A percentile compares a stretch with the other conserved stretches of the same genome.
These are phyloP conservation scores for Lamellibrachia columna DNA, from an alignment of 2,888 invertebrate species.

Conservation along the genomic window DNA sequence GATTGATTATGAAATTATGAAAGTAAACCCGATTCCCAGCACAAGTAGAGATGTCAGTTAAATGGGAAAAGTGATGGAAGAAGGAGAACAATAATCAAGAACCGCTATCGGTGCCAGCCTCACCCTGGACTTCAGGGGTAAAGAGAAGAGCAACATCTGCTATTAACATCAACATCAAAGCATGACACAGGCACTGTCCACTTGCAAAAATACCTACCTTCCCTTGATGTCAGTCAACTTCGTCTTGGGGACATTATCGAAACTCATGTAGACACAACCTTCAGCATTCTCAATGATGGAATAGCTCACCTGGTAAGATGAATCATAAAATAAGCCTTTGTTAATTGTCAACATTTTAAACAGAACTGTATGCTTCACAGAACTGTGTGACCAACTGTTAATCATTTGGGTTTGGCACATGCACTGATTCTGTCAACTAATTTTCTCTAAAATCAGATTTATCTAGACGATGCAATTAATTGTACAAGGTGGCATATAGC, in stretches of 20 bases:
- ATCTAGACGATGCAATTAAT: not conserved
- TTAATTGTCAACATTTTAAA: not conserved
- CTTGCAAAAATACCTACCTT: constrained; percentile 56
- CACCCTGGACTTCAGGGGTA: too few species aligned
- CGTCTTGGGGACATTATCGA: constrained; percentile 79
- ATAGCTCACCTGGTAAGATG: constrained; percentile 73
- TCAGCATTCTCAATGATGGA: constrained; percentile 79
- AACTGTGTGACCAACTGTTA: not conserved
- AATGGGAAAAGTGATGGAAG: too few species aligned
- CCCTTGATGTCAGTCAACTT: constrained; percentile 75
- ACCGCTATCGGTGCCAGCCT: too few species aligned
- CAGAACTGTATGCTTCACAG: not conserved
- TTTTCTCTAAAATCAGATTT: not conserved
- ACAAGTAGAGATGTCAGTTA: too few species aligned
- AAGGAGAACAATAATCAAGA: too few species aligned
- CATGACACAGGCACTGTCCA: too few species aligned
- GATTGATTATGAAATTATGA: too few species aligned
- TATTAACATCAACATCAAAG: too few species aligned
- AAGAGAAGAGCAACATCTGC: too few species aligned
- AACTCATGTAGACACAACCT: constrained; percentile 75
- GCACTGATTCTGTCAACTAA: not conserved
- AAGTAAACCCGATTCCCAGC: too few species aligned
- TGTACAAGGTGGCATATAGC: too few species aligned
- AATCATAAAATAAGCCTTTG: not conserved
- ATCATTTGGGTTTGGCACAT: not conserved